phyloP scores from a whole-genome alignment of 2,888 invertebrate genomes.

The Cybosia mesomella region DNA sequence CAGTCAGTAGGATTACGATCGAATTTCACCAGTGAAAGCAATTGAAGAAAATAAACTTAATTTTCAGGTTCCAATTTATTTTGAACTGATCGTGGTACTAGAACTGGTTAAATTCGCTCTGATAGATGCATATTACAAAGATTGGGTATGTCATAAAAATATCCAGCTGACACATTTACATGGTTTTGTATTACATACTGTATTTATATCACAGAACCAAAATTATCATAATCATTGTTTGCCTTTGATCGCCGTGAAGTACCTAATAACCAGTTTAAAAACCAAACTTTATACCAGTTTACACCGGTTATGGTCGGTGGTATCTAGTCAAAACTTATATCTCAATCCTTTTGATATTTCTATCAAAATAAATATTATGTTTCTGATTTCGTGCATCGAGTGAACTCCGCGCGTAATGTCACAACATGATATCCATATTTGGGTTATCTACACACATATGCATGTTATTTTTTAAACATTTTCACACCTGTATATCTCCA shows the following conservation, averaged over 20 bases:
- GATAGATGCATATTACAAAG: no score
- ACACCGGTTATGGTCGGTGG: neutral
- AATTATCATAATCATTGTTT: conserved; percentile 2
- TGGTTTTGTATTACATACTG: neutral
- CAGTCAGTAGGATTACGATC: no score
- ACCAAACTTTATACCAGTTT: conserved; percentile 2
- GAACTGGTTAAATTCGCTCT: no score
- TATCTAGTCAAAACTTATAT: conserved; percentile 2
- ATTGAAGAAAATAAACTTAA: neutral
- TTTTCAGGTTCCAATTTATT: neutral
- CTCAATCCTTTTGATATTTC: conserved; percentile 4
- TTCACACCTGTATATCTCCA: neutral
- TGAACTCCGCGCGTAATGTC: neutral
- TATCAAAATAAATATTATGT: conserved; percentile 7
- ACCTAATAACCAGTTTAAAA: conserved; percentile 31
- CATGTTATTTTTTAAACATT: no score
- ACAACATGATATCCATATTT: neutral
- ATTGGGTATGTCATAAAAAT: no score
- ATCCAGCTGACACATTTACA: neutral
- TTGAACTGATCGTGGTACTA: no score
- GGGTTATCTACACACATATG: neutral
- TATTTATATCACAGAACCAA: no score
- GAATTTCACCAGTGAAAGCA: neutral
- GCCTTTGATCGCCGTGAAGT: conserved; percentile 38
- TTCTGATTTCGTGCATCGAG: neutral